These are phyloP conservation scores for Amiota minor DNA, from an alignment of 2,888 invertebrate species.

Conservation along the genomic window DNA sequence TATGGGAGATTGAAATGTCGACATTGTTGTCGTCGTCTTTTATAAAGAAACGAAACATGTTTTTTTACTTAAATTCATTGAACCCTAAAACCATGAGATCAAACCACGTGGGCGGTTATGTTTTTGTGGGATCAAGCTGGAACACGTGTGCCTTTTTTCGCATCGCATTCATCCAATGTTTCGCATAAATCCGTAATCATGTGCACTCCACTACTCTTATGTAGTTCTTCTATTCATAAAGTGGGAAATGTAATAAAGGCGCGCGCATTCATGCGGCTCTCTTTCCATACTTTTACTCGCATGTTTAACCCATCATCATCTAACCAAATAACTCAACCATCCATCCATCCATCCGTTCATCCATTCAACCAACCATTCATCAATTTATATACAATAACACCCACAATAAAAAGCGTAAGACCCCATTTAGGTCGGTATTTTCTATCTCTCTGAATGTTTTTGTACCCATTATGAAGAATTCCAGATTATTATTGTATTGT, in stretches of 20 bases:
- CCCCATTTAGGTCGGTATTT: too few species aligned
- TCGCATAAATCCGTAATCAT: conserved; percentile 22
- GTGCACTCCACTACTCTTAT: background rate
- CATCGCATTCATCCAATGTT: background rate
- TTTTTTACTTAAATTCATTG: conserved; percentile 32
- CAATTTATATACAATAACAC: background rate
- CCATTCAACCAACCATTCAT: background rate
- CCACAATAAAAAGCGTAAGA: background rate
- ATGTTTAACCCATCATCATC: too few species aligned
- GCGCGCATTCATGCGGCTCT: background rate
- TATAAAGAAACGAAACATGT: conserved; percentile 19
- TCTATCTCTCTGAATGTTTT: conserved; percentile 46
- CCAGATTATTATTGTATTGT: conserved; percentile 36
- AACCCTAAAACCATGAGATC: conserved; percentile 12
- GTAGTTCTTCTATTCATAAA: too few species aligned
- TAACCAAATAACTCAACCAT: too few species aligned
- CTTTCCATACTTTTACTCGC: too few species aligned
- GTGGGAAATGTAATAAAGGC: background rate
- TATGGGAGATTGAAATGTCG: too few species aligned
- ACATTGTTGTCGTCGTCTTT: too few species aligned
- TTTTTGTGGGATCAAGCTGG: conserved; percentile 21
- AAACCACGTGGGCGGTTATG: conserved; percentile 15
- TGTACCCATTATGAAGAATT: conserved; percentile 51
- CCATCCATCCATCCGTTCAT: too few species aligned
- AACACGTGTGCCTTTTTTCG: conserved; percentile 25